Conservation (phyloP, 2,113 vertebrate species). For the Ceratotherium simum region DNA sequence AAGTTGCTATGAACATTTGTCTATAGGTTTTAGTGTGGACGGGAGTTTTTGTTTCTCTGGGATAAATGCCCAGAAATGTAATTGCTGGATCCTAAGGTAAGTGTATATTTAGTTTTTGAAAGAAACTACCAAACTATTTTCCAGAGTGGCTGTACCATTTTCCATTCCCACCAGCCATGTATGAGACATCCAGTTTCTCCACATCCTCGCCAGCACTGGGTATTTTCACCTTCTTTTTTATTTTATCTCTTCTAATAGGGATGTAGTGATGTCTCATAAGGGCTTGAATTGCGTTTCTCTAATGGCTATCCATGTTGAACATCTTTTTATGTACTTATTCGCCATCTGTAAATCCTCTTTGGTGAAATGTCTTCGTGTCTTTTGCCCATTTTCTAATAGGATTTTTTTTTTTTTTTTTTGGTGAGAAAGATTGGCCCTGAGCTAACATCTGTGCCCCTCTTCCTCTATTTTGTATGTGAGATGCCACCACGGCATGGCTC, state of each 20-base stretch:
- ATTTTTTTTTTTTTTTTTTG: neutral
- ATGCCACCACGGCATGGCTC: too few species aligned
- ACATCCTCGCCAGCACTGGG: accelerated
- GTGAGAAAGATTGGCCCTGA: too few species aligned
- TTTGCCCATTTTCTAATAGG: neutral
- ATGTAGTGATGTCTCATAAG: neutral
- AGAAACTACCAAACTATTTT: neutral
- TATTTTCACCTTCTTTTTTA: neutral
- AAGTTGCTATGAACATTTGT: neutral
- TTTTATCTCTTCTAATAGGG: neutral
- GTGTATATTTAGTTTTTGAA: neutral
- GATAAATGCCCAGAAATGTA: neutral
- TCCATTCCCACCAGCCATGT: neutral
- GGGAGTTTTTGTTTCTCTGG: neutral
- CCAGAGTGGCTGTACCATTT: neutral
- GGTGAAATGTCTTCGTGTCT: neutral
- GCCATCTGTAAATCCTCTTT: neutral
- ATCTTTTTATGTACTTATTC: neutral
- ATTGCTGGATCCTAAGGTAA: neutral
- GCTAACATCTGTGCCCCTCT: too few species aligned
- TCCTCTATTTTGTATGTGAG: too few species aligned
- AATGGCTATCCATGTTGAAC: accelerated
- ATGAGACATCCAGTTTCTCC: neutral
- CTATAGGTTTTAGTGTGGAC: neutral
- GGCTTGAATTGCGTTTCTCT: neutral